Conservation (phyloP, 2,113 vertebrate genomes). For the Alligator sinensis region DNA sequence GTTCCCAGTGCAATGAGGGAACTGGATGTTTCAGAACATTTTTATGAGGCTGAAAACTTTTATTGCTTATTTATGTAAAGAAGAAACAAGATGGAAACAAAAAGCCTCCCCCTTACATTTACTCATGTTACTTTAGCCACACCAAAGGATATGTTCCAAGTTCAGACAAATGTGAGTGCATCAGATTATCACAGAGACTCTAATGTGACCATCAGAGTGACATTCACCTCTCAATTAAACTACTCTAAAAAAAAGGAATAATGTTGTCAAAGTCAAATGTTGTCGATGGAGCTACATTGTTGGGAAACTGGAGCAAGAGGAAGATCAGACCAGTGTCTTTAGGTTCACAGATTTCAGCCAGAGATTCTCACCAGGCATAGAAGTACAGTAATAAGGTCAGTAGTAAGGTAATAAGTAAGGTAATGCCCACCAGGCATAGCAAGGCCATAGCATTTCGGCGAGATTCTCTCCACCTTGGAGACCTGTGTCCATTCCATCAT, state of each 20-base stretch:
- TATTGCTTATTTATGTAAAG: constrained; percentile 35
- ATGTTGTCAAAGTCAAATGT: neutral
- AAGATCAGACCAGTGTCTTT: neutral
- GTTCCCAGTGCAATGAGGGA: neutral
- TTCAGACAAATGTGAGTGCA: neutral
- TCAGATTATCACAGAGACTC: too few relatives aligned
- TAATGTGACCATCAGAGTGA: neutral
- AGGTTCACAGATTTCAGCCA: neutral
- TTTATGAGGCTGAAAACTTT: neutral
- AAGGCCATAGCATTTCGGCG: neutral
- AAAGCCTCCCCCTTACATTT: constrained; percentile 24
- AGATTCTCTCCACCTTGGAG: neutral
- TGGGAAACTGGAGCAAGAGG: neutral
- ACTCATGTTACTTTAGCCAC: neutral
- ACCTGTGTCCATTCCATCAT: neutral
- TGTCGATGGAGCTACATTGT: neutral
- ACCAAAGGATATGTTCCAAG: neutral
- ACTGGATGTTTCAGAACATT: neutral
- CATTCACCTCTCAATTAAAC: neutral
- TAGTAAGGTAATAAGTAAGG: too few relatives aligned
- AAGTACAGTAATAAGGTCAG: too few relatives aligned
- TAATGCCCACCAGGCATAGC: too few relatives aligned
- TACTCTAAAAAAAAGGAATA: neutral
- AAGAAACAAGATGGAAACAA: constrained; percentile 15
- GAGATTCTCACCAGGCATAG: neutral